Evolutionary conservation across 2,888 invertebrate species (phyloP), one percentile per base, ranked within the genome.

Genomic region (Eilema sororculum): DNA sequence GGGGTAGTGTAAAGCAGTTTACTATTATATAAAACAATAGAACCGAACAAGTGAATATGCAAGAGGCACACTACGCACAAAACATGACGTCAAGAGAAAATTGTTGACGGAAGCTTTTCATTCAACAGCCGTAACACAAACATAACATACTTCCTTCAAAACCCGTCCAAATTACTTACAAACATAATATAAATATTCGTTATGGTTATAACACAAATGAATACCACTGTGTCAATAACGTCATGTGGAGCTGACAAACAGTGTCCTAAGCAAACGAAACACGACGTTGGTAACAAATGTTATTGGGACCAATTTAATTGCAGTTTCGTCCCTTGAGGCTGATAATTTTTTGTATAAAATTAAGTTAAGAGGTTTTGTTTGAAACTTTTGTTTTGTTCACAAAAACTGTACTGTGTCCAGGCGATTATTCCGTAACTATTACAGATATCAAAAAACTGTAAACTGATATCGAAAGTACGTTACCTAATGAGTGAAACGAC

Each of bases 121-220:
- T 22, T 1, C 57, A 22, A 57, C 12, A 22, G 22, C 24, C 9
- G 3, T 25, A 25, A 58, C 16, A 25, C 12, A 25, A 58, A 58
- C 16, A 58, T 58, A 25, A 58, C 12, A 5, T 4, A 13, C 12
- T 25, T 58, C 58, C 10, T 58, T 24, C 9, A 58, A 58, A 58
- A 58, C 25, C 24, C 13, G 5, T 16, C 25, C 22, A 25, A 16
- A 58, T 25, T 58, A 58, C 24, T 58, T 25, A 25, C 13, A 25
- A 24, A 58, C 22, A 58, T 56, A 46, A 46, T 58, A 58, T 58
- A 25, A 58, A 58, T 24, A 58, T 25, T 16, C 58, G 24, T 58
- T 58, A 58, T 58, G 22, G 25, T 58, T 58, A 24, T 57, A 58
- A 58, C 58, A 58, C 58, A 58, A 58, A 58, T 24, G 58, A 58